Base-by-base conservation (phyloP, 2,113 vertebrate genomes). In the Pimephales promelas region DNA sequence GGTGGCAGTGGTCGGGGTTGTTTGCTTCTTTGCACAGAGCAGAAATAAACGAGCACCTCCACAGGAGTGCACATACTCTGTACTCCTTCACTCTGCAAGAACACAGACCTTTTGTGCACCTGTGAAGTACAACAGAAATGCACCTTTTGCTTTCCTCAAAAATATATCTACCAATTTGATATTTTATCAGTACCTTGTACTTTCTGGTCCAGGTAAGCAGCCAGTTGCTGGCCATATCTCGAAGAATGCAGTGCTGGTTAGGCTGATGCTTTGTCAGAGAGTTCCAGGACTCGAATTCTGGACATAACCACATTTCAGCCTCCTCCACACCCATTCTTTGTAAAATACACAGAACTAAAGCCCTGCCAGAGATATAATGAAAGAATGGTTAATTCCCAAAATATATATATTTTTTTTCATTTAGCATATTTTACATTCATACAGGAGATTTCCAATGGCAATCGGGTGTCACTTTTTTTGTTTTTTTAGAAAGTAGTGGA, bases 1-100 rank as follows among this genome's bases (percentile, higher is more conserved):
- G 79, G 76, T n/a, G 68, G 34, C 68, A 77, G 75, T n/a, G 68
- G 31, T 72, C 81, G 61, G 10, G 0, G n/a, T 80, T 83, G 47
- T 28, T 82, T 71, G 0, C 83, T 77, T 74, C 83, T 88, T 79
- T 86, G 83, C 4, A 88, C 20, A 0, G 72, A 89, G 87, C 92
- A 93, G 88, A 92, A 93, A 86, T 88, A 90, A 61, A 90, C 90
- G 4, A 93, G 88, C 43, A 91, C 89, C 4, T 94, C 90, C 5
- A 91, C 87, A 13, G 59, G 26, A 8, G 54, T 66, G 54, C 85
- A 64, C 20, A 4, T 49, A 52, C 34, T 79, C 57, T 59, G 56
- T 31, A 80, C 79, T 1, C 34, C 73, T 10, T 47, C 24, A 24
- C 72, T 84, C 62, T 22, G 73, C 26, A 86, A 31, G 72, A 54